Evolutionary conservation across 2,888 invertebrate species (phyloP).

Genomic region (Atrina japonica): DNA sequence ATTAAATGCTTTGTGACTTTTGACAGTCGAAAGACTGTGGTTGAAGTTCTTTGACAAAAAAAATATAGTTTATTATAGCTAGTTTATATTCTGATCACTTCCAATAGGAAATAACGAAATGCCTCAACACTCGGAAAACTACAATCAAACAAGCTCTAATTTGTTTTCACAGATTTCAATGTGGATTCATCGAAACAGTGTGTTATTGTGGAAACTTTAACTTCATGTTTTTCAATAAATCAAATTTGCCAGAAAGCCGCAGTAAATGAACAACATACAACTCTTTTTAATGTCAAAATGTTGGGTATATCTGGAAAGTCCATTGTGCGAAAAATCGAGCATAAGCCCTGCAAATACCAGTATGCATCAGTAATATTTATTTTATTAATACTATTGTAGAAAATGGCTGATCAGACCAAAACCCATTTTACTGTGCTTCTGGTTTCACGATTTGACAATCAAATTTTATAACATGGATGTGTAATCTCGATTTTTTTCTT

Average conservation of each 20-base stretch:
- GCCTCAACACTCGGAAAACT: not conserved
- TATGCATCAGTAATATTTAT: constrained; percentile 18
- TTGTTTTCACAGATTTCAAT: constrained; percentile 37
- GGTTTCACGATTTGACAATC: constrained; percentile 16
- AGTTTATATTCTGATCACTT: too few species aligned
- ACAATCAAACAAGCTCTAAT: constrained; percentile 33
- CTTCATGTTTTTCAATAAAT: constrained; percentile 41
- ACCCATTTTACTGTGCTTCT: constrained; percentile 4
- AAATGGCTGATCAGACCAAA: not conserved
- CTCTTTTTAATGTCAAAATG: constrained; percentile 8
- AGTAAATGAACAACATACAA: constrained; percentile 35
- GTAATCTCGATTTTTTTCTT: not conserved
- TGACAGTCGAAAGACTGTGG: too few species aligned
- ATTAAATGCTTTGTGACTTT: too few species aligned
- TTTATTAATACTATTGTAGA: constrained; percentile 38
- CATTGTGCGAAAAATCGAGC: constrained; percentile 26
- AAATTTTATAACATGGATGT: constrained; percentile 16
- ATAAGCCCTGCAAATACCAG: constrained; percentile 20
- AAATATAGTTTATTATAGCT: too few species aligned
- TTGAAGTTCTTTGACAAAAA: too few species aligned
- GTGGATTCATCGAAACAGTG: constrained; percentile 32
- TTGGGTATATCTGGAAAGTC: constrained; percentile 12
- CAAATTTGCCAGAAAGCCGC: constrained; percentile 39
- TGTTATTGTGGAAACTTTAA: constrained; percentile 33
- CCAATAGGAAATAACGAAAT: too few species aligned